A percentile compares a stretch with the other conserved stretches of the same genome.
These are phyloP conservation scores for Scartelaos histophorus DNA, from an alignment of 2,113 vertebrate species.

Conservation along the genomic window DNA sequence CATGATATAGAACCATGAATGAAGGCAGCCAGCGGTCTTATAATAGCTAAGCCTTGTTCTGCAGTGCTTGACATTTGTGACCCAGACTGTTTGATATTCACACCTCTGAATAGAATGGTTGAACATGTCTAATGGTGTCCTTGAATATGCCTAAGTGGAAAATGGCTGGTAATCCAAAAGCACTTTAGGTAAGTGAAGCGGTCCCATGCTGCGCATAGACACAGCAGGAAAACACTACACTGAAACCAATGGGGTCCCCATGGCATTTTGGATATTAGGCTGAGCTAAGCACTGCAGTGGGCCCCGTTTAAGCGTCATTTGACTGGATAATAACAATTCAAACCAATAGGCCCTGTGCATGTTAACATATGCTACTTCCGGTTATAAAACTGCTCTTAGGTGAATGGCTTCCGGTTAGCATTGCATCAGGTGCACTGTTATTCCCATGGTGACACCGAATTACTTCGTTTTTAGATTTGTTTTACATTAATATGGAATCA, in stretches of 20 bases:
- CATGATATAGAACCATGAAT: not conserved
- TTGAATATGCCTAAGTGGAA: not conserved
- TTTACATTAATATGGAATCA: no score
- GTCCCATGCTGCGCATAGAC: conserved; percentile 1
- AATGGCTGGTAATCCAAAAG: not conserved
- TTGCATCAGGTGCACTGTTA: no score
- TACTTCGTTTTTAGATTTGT: no score
- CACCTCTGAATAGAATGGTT: conserved; percentile 5
- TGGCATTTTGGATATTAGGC: conserved; percentile 6
- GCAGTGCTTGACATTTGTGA: not conserved
- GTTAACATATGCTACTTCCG: no score
- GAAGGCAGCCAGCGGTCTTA: not conserved
- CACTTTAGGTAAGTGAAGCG: not conserved
- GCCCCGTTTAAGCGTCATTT: not conserved
- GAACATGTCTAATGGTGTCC: not conserved
- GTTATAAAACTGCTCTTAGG: no score
- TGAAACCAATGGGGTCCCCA: not conserved
- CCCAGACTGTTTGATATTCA: not conserved
- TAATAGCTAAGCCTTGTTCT: not conserved
- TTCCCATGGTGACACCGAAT: no score
- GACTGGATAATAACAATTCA: not conserved
- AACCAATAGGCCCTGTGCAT: no score
- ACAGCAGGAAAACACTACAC: conserved; percentile 2
- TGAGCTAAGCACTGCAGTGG: conserved; percentile 1
- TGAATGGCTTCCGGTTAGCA: no score